Base-by-base conservation (phyloP, 2,797 vertebrate genomes). In the Cryptoblepharus egeriae region DNA sequence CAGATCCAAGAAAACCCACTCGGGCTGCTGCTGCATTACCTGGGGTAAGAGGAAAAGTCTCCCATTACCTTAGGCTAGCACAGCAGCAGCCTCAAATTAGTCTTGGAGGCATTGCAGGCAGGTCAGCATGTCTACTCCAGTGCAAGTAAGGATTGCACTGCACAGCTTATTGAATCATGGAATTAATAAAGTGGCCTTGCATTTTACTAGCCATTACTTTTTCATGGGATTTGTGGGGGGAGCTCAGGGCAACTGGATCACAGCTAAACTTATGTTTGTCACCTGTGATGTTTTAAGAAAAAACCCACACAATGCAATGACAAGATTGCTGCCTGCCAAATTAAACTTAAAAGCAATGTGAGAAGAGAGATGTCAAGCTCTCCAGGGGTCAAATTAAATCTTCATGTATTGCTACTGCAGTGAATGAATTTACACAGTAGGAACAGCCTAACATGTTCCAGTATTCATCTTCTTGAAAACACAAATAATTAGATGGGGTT, bases 241-340 rank as follows among this genome's bases (percentile, higher is more conserved):
- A 15, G 49, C 49, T 52, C 18, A n/a, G 49, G 49, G 49, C 49
- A 30, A 1, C 0, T 0, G 30, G 71, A 60, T 0, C 57, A 20
- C n/a, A 7, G 0, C 0, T 32, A 24, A 18, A 60, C 83, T 69
- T 49, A 68, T 26, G 52, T 2, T 26, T 80, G 5, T 26, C 0
- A 75, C 35, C 16, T 30, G 42, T 65, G 35, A 39, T 74, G 85
- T 72, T 71, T 12, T 24, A 58, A 58, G 24, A 58, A 58, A 58
- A 22, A 3, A 55, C 32, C 39, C 1, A 18, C 80, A 1, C 67
- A 28, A 7, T 77, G 20, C 37, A 85, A 4, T 75, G 64, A 32
- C 20, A 80, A 0, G 8, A 57, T 26, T n/a, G 20, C 1, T 63
- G 26, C 13, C 3, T 3, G 3, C 15, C 61, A 85, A 49, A 86